Conservation (phyloP, 2,797 vertebrate genomes). For the Limosa lapponica region DNA sequence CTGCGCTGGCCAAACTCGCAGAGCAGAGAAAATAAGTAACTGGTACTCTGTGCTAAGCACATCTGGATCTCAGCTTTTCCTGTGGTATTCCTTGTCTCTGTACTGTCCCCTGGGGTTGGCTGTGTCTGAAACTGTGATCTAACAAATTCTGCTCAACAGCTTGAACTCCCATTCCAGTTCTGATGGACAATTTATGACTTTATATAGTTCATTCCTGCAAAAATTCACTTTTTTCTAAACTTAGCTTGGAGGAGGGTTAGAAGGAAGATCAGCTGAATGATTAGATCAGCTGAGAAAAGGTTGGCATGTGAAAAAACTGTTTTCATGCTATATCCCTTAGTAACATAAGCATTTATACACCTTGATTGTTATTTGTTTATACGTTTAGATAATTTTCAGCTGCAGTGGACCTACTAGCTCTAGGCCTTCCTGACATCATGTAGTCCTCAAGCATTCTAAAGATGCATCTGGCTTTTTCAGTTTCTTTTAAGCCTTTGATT, state of each 20-base stretch:
- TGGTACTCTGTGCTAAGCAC: background rate
- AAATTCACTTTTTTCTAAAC: background rate
- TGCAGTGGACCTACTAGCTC: background rate
- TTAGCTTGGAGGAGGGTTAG: background rate
- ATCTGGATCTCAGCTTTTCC: background rate
- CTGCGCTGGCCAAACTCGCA: fast-evolving
- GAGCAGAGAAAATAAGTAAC: background rate
- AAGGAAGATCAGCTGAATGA: background rate
- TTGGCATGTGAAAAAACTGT: background rate
- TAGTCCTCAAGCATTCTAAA: background rate
- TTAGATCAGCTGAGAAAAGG: background rate
- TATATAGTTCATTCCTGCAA: background rate
- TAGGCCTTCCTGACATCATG: background rate
- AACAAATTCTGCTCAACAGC: background rate
- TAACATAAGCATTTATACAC: background rate
- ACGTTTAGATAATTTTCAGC: background rate
- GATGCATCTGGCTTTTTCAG: background rate
- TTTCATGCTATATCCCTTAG: background rate
- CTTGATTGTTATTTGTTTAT: background rate
- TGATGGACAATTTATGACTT: background rate
- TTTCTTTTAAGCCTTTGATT: background rate
- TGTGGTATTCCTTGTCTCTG: background rate
- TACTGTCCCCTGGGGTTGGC: background rate
- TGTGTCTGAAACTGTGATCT: background rate
- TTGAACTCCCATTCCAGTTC: background rate